Base-by-base conservation (phyloP, 2,888 invertebrate species). In the Hypercompe scribonia region DNA sequence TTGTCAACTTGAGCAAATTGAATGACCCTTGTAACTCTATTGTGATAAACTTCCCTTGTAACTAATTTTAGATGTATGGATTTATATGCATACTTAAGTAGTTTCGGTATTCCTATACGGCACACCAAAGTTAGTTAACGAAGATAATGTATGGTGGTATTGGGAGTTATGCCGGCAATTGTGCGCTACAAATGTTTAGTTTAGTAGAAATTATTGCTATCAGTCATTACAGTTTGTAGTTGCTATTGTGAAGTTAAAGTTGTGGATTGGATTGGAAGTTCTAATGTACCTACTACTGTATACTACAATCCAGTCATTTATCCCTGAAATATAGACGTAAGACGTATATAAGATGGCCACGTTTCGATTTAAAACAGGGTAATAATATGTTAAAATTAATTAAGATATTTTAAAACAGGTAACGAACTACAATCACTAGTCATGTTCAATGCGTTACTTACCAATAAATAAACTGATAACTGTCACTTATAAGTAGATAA, bases 1-100 rank as follows among this genome's bases (percentile, higher is more conserved):
- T 85, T 82, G 84, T 81, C 86, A 85, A 82, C 79, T 77, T 68
- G 72, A 84, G 86, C 80, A 85, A 86, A 85, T 85, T 86, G 86
- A 84, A 84, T 84, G 84, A 81, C 83, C 82, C 84, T 82, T 80
- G 80, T 84, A 82, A 85, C 83, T 80, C 72, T 75, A 83, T 84
- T 86, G 82, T 80, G 85, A 86, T 82, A 84, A 84, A 84, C 76
- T 85, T 82, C 78, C 78, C 81, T 81, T 80, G 85, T 75, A 78
- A 83, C 84, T 78, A 80, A 84, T 82, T 75, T 58, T 61, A 65
- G 77, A 78, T 79, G 70, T 84, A 83, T 84, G 76, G 81, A 83
- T 83, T 84, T 83, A 83, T 83, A 84, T 83, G 84, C 84, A 83
- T 83, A 83, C 81, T 79, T 79, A 72, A 76, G 74, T 71, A 78